phyloP scores from a whole-genome alignment of 2,797 vertebrate species.

The Xiphophorus birchmanni region DNA sequence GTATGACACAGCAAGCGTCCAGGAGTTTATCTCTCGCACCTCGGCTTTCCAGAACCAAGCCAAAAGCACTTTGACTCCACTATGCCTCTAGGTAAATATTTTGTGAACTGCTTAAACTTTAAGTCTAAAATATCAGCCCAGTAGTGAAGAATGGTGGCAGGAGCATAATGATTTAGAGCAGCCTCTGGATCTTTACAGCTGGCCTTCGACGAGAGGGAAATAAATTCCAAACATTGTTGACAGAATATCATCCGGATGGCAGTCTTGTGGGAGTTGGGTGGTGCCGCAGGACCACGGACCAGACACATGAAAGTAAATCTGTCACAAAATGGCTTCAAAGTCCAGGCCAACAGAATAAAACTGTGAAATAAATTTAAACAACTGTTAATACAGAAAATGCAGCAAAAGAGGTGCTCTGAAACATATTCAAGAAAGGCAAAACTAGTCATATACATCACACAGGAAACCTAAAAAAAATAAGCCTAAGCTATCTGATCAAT shows the following conservation, averaged over 20 bases:
- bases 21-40: background rate
- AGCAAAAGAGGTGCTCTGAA: background rate
- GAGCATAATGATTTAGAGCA: background rate
- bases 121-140: constrained; percentile 1
- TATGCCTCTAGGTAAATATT: background rate
- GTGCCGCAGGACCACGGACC: background rate
- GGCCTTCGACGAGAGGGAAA: background rate
- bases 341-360: background rate
- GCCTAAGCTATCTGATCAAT: background rate
- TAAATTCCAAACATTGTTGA: constrained; percentile 4
- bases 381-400: background rate
- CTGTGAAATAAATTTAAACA: background rate
- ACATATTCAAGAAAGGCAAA: background rate
- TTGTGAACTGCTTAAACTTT: constrained; percentile 5
- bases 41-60: background rate
- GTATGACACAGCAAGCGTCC: background rate
- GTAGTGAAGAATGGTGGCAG: background rate
- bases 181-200: constrained; percentile 2
- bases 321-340: background rate
- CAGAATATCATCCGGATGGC: background rate
- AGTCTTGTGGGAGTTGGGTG: background rate
- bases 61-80: background rate
- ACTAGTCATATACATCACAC: background rate
- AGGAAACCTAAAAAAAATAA: background rate
- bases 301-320: background rate